Evolutionary conservation across 2,797 vertebrate genomes (phyloP).

Genomic region (Dryobates pubescens): DNA sequence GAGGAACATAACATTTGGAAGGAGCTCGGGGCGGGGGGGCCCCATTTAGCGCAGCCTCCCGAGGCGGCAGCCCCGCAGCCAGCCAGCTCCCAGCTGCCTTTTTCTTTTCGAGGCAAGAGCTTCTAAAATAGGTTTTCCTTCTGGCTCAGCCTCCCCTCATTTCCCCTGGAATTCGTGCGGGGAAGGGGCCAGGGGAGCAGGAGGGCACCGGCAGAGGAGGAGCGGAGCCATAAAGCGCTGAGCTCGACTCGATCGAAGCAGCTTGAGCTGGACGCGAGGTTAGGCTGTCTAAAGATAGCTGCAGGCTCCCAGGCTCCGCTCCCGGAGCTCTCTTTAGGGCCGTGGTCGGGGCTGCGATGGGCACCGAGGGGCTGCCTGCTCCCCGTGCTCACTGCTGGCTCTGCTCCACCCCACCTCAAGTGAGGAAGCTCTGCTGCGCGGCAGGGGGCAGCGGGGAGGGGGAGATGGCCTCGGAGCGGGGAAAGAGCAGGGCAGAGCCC

Average conservation of each 20-base stretch:
- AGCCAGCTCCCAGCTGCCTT: no score
- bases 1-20: constrained; percentile 38
- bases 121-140: not conserved
- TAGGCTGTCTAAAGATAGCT: not conserved
- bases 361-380: not conserved
- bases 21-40: not conserved
- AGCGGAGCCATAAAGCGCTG: not conserved
- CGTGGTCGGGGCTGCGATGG: not conserved
- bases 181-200: not conserved
- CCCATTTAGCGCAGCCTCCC: no score
- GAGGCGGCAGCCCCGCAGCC: no score
- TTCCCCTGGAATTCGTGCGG: not conserved
- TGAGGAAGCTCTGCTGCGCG: not conserved
- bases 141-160: not conserved
- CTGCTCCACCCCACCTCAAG: not conserved
- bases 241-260: not conserved
- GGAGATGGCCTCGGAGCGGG: not conserved
- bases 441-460: not conserved
- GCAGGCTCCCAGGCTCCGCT: not conserved
- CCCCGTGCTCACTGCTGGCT: not conserved
- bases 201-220: not conserved
- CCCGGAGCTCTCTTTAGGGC: not conserved
- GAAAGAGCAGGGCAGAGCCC: not conserved
- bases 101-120: no score
- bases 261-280: not conserved